Evolutionary conservation across 1,140 invertebrate species (phyloP).

Genomic region (Drosophila eugracilis): DNA sequence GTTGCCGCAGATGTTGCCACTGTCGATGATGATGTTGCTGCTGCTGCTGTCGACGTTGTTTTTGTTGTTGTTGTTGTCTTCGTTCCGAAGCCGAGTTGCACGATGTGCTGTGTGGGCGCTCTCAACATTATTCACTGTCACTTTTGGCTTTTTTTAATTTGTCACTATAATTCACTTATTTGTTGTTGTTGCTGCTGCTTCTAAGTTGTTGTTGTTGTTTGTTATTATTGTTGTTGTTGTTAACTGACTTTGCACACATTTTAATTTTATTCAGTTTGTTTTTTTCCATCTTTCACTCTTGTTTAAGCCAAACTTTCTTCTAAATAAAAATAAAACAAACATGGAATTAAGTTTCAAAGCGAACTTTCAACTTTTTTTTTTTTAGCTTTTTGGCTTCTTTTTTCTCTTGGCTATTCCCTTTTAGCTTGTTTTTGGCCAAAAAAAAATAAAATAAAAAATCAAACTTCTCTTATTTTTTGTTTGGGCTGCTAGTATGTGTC

Average conservation of each 20-base stretch:
- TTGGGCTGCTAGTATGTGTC: constrained; percentile 18
- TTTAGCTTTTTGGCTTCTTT: too few species aligned
- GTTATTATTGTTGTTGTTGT: constrained; percentile 4
- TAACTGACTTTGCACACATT: constrained; percentile 40
- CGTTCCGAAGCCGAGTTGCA: constrained; percentile 76
- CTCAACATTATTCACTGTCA: constrained; percentile 82
- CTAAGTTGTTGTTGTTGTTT: constrained; percentile 10
- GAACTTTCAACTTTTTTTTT: constrained; percentile 51
- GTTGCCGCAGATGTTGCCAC: constrained; percentile 26
- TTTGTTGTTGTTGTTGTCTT: constrained; percentile 35
- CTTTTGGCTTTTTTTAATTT: constrained; percentile 61
- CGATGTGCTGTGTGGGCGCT: constrained; percentile 79
- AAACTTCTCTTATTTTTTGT: constrained; percentile 26
- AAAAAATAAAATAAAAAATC: background rate
- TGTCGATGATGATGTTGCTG: constrained; percentile 13
- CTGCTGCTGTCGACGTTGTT: constrained; percentile 8
- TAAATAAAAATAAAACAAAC: constrained; percentile 30
- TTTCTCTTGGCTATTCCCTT: constrained; percentile 31
- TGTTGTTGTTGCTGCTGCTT: constrained; percentile 16
- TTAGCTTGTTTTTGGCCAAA: constrained; percentile 4
- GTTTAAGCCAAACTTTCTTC: constrained; percentile 43
- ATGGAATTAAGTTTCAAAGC: constrained; percentile 20
- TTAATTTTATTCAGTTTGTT: constrained; percentile 43
- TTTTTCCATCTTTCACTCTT: constrained; percentile 41
- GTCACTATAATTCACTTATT: constrained; percentile 38